phyloP scores from a whole-genome alignment of 2,113 vertebrate genomes.

The Sporophila hypoxantha region DNA sequence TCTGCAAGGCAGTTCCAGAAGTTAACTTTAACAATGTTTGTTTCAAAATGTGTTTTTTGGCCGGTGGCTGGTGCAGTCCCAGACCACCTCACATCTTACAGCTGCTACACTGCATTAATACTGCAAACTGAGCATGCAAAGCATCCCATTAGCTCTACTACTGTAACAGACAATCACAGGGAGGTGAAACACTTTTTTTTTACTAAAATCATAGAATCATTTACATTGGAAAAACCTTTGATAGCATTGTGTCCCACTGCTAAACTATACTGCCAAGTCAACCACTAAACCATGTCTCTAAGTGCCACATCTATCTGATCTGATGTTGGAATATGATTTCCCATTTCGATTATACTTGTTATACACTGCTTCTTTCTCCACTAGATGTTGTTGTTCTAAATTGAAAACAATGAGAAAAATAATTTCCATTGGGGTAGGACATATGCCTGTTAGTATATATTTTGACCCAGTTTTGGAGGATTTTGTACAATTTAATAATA shows the following conservation, averaged over 20 bases:
- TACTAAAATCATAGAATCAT: background rate
- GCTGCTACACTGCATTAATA: background rate
- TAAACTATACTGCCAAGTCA: background rate
- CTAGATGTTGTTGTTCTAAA: background rate
- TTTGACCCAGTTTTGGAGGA: background rate
- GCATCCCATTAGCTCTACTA: background rate
- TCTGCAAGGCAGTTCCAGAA: background rate
- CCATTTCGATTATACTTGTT: background rate
- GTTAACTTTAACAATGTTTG: background rate
- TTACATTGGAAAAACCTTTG: background rate
- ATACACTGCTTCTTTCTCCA: background rate
- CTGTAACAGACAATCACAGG: background rate
- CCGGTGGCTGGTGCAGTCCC: background rate
- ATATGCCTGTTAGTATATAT: background rate
- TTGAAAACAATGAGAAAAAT: background rate
- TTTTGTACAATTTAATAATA: background rate
- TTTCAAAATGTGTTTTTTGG: background rate
- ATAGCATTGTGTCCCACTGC: background rate
- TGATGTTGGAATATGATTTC: background rate
- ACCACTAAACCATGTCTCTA: background rate
- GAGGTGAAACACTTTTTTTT: background rate
- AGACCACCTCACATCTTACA: background rate
- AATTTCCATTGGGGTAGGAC: background rate
- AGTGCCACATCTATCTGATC: background rate
- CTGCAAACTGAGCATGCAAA: background rate